These are phyloP conservation scores for Drosophila multiciliata DNA, from an alignment of 2,888 invertebrate genomes.

Conservation along the genomic window DNA sequence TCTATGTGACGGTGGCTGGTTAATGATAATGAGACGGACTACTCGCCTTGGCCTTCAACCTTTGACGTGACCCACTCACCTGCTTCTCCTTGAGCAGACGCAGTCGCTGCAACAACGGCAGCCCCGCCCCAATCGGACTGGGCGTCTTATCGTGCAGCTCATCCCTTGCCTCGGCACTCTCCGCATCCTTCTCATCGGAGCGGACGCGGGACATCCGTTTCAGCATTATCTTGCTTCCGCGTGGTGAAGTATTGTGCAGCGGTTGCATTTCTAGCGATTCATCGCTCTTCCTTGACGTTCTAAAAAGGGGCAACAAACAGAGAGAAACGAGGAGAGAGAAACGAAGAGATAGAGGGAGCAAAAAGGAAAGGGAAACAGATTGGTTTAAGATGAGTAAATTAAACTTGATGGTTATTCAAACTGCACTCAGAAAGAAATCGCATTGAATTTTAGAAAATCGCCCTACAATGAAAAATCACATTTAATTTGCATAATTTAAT, in stretches of 20 bases:
- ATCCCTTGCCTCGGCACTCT: slow-evolving; percentile 85
- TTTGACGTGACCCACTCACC: slow-evolving; percentile 84
- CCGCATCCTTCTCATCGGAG: slow-evolving; percentile 88
- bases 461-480: neutral
- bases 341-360: neutral
- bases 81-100: slow-evolving; percentile 94
- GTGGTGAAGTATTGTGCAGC: slow-evolving; percentile 85
- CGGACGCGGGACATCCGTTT: slow-evolving; percentile 91
- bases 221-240: slow-evolving; percentile 87
- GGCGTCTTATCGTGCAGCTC: slow-evolving; percentile 86
- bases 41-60: slow-evolving; percentile 6
- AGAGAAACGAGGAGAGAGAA: neutral
- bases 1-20: slow-evolving; percentile 4
- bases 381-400: neutral
- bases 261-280: slow-evolving; percentile 90
- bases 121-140: slow-evolving; percentile 93
- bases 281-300: slow-evolving; percentile 84
- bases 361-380: neutral
- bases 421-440: neutral
- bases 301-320: slow-evolving; percentile 6
- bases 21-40: slow-evolving; percentile 24
- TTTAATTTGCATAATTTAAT: neutral
- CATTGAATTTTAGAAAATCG: too few relatives aligned
- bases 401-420: neutral
- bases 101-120: slow-evolving; percentile 91